Evolutionary conservation across 2,113 vertebrate genomes (phyloP), one percentile per base, ranked within the genome.

Genomic region (Leptobrachium leishanense): DNA sequence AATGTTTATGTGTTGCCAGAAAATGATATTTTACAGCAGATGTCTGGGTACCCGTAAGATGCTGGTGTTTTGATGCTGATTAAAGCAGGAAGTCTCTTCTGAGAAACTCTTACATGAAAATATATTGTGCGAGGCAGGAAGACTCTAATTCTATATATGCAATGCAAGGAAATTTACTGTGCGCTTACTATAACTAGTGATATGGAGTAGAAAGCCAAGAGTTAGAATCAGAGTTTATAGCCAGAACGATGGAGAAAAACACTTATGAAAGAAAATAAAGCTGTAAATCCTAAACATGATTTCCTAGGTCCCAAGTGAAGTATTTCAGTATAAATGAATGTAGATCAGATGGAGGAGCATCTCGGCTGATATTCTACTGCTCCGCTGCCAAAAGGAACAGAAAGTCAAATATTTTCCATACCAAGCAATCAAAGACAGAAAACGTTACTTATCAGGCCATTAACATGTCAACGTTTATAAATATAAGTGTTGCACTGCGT

Each of bases 181-280:
- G 66, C 68, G 83, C 66, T 12, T 82, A 70, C 67, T 77, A 39
- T 59, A 77, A 66, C 39, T 72, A n/a, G 50, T 79, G 43, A 83
- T 55, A 74, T 75, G 77, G 8, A 83, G 81, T 59, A 66, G 66
- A 75, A 82, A 77, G 57, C 5, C 69, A 74, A 86, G 85, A 68
- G 39, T 40, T 79, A 46, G 83, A 83, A 77, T 77, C 53, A 82
- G 74, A 76, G 85, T 81, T 77, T 76, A 75, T 3, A 68, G n/a
- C 20, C 64, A 41, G 74, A 82, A 83, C 81, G 13, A 79, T 81
- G 82, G 67, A 31, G 20, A 62, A 83, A 77, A 50, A 50, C 75
- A 82, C 39, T 63, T 20, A n/a, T 75, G 82, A 53, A 39, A 64
- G 69, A 82, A 84, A 82, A 82, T 79, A 85, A 80, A 70, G 65